Evolutionary conservation across 2,113 vertebrate genomes (phyloP).

Genomic region (Erpornis zantholeuca): DNA sequence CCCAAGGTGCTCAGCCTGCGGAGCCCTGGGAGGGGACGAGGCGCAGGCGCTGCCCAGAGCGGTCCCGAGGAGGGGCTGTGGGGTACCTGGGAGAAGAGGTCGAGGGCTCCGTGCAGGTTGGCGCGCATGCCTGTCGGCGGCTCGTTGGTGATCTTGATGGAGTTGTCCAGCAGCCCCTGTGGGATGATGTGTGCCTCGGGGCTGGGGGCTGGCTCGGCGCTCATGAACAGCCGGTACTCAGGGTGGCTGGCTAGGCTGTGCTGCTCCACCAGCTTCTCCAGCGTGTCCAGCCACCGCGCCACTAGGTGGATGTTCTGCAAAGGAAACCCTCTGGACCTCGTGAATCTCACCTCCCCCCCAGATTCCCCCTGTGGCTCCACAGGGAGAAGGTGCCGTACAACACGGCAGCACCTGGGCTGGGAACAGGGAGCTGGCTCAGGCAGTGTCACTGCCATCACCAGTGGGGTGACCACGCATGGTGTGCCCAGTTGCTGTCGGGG

Average conservation of each 20-base stretch:
- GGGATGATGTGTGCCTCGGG: constrained; percentile 74
- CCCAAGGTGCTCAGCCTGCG: not conserved
- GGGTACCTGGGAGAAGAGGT: constrained; percentile 76
- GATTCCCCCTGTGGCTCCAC: not conserved
- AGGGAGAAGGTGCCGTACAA: not conserved
- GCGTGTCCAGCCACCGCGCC: constrained; percentile 67
- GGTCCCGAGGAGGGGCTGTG: not conserved
- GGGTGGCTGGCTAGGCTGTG: constrained; percentile 56
- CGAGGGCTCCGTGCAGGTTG: constrained; percentile 77
- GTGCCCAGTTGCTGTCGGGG: fast-evolving
- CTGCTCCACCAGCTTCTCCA: constrained; percentile 74
- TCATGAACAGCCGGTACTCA: constrained; percentile 72
- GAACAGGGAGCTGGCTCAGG: not conserved
- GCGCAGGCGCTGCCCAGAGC: fast-evolving
- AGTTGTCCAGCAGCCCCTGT: constrained; percentile 74
- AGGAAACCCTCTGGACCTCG: not conserved
- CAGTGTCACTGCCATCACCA: not conserved
- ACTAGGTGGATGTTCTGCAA: constrained; percentile 79
- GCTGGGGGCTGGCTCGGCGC: constrained; percentile 66
- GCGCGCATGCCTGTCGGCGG: constrained; percentile 71
- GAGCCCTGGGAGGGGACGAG: not conserved
- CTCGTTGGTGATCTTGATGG: constrained; percentile 80
- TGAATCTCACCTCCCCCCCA: not conserved
- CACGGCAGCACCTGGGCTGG: fast-evolving
- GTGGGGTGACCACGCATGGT: fast-evolving